Evolutionary conservation across 2,888 invertebrate species (phyloP), one percentile per base, ranked within the genome.

Genomic region (Petrolisthes cinctipes): DNA sequence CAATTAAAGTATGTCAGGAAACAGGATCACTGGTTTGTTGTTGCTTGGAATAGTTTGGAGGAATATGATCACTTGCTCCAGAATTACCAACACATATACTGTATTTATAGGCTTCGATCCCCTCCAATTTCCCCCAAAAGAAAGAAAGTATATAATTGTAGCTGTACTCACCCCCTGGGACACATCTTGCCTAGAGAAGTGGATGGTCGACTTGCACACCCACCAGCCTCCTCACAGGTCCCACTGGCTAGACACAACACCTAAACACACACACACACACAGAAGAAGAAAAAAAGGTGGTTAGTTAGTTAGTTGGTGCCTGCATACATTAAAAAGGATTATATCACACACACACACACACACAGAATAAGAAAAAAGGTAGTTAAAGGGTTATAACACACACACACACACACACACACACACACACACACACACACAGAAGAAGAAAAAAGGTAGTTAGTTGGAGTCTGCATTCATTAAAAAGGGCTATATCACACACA

Each of bases 211-310:
- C 71, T 54, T 4, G 57, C 79, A 51, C 86, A 86, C 37, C 79
- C 73, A 9, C 86, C 86, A 4, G 83, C 86, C 11, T 68, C 61
- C 73, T 86, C 80, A 68, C 86, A 86, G 0, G 86, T 86, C 5
- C 86, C 79, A n/a, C 83, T 86, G 4, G 86, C 61, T 79, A 86
- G 57, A 51, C 86, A 86, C 83, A 86, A 86, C 68, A 86, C 86
- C 86, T 86, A 20, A 51, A 14, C 66, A 61, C 66, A 61, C 66
- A 61, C 66, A 61, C 66, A 61, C 66, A 61, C 66, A 61, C 66
- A 76, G 4, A 7, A 14, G 3, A 37, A 11, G 17, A 76, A 4
- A 7, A 14, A 14, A 37, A 11, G 17, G 5, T 23, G 6, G 20
- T 37, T 37, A 37, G 37, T 37, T 37, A 2, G 37, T 37, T 76